phyloP scores from a whole-genome alignment of 2,888 invertebrate genomes.

The Mechanitis mazaeus region DNA sequence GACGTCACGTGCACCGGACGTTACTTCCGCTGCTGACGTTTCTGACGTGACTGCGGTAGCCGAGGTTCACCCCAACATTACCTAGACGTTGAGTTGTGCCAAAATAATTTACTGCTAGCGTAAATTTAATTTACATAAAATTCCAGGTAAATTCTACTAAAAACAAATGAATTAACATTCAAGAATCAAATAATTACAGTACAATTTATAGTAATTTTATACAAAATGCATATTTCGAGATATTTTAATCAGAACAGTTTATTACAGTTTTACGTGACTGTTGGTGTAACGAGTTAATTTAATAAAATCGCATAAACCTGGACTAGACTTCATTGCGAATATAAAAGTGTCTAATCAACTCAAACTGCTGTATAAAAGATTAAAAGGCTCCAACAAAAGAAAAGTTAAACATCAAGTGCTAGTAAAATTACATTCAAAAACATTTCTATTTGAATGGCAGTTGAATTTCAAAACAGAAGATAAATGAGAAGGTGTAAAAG shows the following conservation, averaged over 20 bases:
- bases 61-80: conserved; percentile 26
- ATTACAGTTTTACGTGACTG: conserved; percentile 1
- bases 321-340: neutral
- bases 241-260: neutral
- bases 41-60: conserved; percentile 19
- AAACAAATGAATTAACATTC: neutral
- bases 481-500: conserved; percentile 8
- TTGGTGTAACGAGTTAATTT: neutral
- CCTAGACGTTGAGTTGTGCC: conserved; percentile 19
- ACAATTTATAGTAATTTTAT: too few species aligned
- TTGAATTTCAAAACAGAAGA: conserved; percentile 4
- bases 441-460: neutral
- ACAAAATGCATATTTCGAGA: too few species aligned
- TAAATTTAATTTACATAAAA: neutral
- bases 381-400: neutral
- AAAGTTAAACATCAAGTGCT: neutral
- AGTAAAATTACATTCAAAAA: neutral
- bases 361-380: neutral
- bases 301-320: neutral
- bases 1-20: conserved; percentile 12
- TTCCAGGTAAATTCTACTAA: too few species aligned
- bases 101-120: conserved; percentile 21
- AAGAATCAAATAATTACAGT: neutral
- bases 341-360: conserved; percentile 6
- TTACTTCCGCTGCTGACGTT: conserved; percentile 11